A percentile compares a stretch with the other conserved stretches of the same genome.
These are phyloP conservation scores for Candoia aspera DNA, from an alignment of 2,113 vertebrate genomes.

Conservation along the genomic window DNA sequence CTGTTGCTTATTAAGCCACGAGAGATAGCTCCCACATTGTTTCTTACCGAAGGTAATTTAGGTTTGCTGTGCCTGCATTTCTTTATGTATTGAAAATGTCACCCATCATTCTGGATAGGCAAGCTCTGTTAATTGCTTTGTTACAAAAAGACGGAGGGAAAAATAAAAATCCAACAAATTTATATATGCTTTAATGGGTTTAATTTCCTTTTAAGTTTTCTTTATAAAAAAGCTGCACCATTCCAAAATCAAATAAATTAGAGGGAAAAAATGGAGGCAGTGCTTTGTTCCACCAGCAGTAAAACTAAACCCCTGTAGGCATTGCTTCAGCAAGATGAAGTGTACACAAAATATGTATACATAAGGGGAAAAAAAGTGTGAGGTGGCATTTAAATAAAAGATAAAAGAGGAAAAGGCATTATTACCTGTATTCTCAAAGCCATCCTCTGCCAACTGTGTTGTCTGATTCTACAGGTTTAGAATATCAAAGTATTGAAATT, in stretches of 20 bases:
- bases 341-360: slow-evolving; percentile 39
- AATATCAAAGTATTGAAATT: slow-evolving; percentile 7
- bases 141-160: slow-evolving; percentile 40
- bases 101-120: slow-evolving; percentile 57
- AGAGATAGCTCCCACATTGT: slow-evolving; percentile 66
- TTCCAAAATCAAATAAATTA: slow-evolving; percentile 71
- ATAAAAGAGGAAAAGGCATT: slow-evolving; percentile 30
- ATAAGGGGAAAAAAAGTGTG: slow-evolving; percentile 17
- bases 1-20: slow-evolving; percentile 66
- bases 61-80: slow-evolving; percentile 19
- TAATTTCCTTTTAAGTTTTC: slow-evolving; percentile 75
- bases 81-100: slow-evolving; percentile 64
- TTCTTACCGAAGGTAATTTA: slow-evolving; percentile 69
- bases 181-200: slow-evolving; percentile 70
- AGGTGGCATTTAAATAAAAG: slow-evolving; percentile 30
- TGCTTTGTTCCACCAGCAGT: slow-evolving; percentile 47
- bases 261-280: slow-evolving; percentile 42
- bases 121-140: slow-evolving; percentile 72
- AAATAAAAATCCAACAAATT: slow-evolving; percentile 53
- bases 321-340: slow-evolving; percentile 34
- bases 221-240: slow-evolving; percentile 55
- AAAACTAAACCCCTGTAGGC: slow-evolving; percentile 51
- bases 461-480: slow-evolving; percentile 34
- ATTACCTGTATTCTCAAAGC: slow-evolving; percentile 40
- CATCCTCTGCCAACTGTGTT: background rate